phyloP scores from a whole-genome alignment of 1,140 invertebrate genomes.

The Caenorhabditis latens region DNA sequence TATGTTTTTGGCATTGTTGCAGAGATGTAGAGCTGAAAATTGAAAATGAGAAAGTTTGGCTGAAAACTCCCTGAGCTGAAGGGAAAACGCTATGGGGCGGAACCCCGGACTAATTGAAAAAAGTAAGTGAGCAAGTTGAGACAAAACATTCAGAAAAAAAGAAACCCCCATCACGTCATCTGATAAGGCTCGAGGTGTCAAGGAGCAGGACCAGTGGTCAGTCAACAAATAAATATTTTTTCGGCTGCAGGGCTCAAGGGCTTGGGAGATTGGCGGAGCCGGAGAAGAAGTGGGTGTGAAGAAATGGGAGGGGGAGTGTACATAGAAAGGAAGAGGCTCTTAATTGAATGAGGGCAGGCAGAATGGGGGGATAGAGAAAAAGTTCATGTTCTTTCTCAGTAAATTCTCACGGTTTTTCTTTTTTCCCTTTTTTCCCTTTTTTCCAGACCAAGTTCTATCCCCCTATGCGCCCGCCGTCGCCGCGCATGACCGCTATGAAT shows the following conservation, averaged over 20 bases:
- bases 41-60: neutral
- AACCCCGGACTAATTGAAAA: slow-evolving; percentile 48
- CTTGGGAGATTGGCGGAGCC: neutral
- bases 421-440: too few species aligned
- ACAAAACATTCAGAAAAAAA: slow-evolving; percentile 22
- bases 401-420: too few species aligned
- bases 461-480: too few species aligned
- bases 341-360: slow-evolving; percentile 27
- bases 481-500: too few species aligned
- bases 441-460: too few species aligned
- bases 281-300: slow-evolving; percentile 23
- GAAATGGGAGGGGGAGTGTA: neutral
- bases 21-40: slow-evolving; percentile 39
- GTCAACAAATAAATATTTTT: slow-evolving; percentile 3
- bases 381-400: neutral
- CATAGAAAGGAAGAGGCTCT: neutral
- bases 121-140: neutral
- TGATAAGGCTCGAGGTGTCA: slow-evolving; percentile 23
- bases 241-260: neutral
- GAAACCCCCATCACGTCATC: neutral
- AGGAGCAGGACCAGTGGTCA: neutral
- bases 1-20: slow-evolving; percentile 48
- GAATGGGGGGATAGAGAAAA: slow-evolving; percentile 9
- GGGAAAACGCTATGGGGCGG: slow-evolving; percentile 24
- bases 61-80: neutral